Base-by-base conservation (phyloP, 1,140 invertebrate species). In the Drosophila nigrodunni region DNA sequence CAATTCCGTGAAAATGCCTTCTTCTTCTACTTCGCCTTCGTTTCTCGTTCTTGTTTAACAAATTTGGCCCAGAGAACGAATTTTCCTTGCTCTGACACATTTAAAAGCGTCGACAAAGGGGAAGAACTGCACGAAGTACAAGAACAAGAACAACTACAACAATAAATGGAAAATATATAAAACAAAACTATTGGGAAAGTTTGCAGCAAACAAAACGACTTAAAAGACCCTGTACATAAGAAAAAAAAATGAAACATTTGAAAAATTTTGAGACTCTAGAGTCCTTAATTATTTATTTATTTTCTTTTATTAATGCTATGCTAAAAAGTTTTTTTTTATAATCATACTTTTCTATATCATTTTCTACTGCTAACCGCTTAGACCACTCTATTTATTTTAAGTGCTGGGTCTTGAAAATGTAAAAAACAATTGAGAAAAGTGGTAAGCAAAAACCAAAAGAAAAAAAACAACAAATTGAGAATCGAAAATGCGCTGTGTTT, bases 1-100 rank as follows among this genome's bases (percentile, higher is more conserved):
- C 74, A 76, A 47, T 35, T 60, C 72, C 74, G 55, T 72, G 73
- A 70, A 75, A 71, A 75, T 75, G 71, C 59, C 71, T 75, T 76
- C 41, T 35, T 41, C 61, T 34, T 76, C 41, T 35, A 35, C 61
- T 34, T 54, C 0, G 18, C 18, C 18, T 21, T 21, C 18, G 1
- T 21, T 21, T 1, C 18, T 21, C 49, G 9, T 21, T 13, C 50
- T 67, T 44, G 39, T 46, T 47, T 49, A 35, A 58, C 43, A 57
- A 60, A 5, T 30, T 30, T 43, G 60, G 43, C 39, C 15, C 35
- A 49, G 35, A 57, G 50, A 54, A 70, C 66, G 35, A 71, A 61
- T 59, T 59, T 39, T 39, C 60, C 68, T 75, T 75, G 73, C 46
- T 37, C 34, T 75, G 73, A 71, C 73, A 71, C 46, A 71, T 65